phyloP scores from a whole-genome alignment of 2,113 vertebrate species.

The Cheilinus undulatus region DNA sequence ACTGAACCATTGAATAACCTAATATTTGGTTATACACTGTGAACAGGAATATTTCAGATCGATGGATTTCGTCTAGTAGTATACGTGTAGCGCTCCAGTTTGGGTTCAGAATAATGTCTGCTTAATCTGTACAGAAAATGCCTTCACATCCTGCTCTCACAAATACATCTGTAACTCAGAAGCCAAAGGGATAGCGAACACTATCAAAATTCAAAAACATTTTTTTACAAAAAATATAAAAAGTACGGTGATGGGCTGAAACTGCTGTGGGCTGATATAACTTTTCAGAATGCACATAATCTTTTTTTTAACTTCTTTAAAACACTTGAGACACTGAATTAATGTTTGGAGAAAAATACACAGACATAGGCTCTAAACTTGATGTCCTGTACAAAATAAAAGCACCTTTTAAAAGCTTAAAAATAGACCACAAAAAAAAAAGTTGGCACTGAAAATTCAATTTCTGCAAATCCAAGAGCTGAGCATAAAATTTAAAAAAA shows the following conservation, averaged over 20 bases:
- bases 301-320: conserved; percentile 50
- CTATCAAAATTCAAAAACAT: conserved; percentile 74
- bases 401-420: conserved; percentile 49
- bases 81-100: conserved; percentile 46
- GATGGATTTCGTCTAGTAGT: conserved; percentile 55
- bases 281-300: conserved; percentile 61
- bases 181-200: conserved; percentile 68
- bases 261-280: conserved; percentile 60
- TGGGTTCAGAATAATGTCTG: conserved; percentile 44
- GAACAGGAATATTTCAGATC: conserved; percentile 56
- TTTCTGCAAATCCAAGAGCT: conserved; percentile 51
- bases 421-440: conserved; percentile 10
- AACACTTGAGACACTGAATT: conserved; percentile 71
- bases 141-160: conserved; percentile 60
- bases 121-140: conserved; percentile 68
- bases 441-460: conserved; percentile 55
- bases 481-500: conserved; percentile 30
- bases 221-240: conserved; percentile 80
- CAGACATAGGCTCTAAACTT: conserved; percentile 68
- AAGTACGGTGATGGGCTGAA: conserved; percentile 70
- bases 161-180: conserved; percentile 61
- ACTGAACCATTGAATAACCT: conserved; percentile 70
- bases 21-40: conserved; percentile 67
- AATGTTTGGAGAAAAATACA: conserved; percentile 73
- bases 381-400: conserved; percentile 79